Percentiles rank a stretch among this genome's conserved stretches.
Evolutionary conservation across 2,888 invertebrate genomes (phyloP).

Genomic region (Drosophila macrothrix): DNA sequence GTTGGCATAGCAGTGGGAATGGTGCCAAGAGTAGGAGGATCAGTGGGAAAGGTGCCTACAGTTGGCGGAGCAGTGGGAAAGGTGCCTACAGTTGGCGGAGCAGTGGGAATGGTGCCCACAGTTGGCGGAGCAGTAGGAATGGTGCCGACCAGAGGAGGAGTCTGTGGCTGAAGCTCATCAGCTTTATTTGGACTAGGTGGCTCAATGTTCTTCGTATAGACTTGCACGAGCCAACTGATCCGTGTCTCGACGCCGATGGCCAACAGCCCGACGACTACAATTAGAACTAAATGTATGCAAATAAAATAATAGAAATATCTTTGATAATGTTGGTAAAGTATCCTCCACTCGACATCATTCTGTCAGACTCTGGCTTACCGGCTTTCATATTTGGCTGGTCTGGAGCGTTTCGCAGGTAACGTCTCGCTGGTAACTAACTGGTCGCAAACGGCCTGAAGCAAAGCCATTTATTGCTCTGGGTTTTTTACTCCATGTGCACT

Average conservation of each 20-base stretch:
- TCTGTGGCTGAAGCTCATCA: slow-evolving; percentile 57
- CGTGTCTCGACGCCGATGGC: slow-evolving; percentile 43
- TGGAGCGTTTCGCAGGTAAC: slow-evolving; percentile 35
- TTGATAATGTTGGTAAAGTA: too few relatives aligned
- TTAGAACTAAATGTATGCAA: slow-evolving; percentile 51
- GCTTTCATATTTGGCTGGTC: slow-evolving; percentile 49
- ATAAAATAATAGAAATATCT: background rate
- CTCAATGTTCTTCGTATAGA: slow-evolving; percentile 43
- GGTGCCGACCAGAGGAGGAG: slow-evolving; percentile 38
- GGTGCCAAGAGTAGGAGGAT: too few relatives aligned
- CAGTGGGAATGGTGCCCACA: too few relatives aligned
- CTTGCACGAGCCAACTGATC: slow-evolving; percentile 7
- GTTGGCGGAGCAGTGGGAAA: too few relatives aligned
- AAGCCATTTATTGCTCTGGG: slow-evolving; percentile 58
- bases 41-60: too few relatives aligned
- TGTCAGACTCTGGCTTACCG: slow-evolving; percentile 50
- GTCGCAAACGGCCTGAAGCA: slow-evolving; percentile 28
- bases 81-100: too few relatives aligned
- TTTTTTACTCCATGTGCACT: slow-evolving; percentile 10
- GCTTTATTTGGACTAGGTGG: slow-evolving; percentile 62
- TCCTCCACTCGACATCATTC: background rate
- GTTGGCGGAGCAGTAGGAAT: too few relatives aligned
- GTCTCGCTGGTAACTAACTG: slow-evolving; percentile 45
- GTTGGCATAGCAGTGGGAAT: too few relatives aligned
- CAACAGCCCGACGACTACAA: slow-evolving; percentile 56